These are phyloP conservation scores for Apogon hyalosoma DNA, from an alignment of 2,797 vertebrate genomes.

Conservation along the genomic window DNA sequence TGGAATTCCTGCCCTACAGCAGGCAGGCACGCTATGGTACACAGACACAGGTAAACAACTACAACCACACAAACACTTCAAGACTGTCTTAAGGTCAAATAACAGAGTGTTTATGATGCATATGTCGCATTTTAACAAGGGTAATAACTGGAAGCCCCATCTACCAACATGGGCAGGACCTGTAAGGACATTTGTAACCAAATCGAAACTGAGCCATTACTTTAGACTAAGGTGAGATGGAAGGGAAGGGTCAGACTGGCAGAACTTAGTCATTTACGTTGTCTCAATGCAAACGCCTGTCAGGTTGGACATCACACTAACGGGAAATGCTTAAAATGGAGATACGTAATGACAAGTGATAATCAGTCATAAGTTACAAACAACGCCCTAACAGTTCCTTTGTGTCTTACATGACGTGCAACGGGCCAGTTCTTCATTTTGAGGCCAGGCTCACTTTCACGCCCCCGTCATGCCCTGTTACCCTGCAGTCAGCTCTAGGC, in stretches of 20 bases:
- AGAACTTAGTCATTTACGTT: too few species aligned
- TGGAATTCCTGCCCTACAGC: constrained; percentile 74
- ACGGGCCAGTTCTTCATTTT: constrained; percentile 28
- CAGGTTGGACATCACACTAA: background rate
- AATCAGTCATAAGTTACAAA: constrained; percentile 6
- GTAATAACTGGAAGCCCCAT: background rate
- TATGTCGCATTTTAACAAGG: background rate
- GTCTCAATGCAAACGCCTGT: too few species aligned
- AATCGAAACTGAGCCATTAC: too few species aligned
- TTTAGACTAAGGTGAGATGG: too few species aligned
- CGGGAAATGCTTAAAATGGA: background rate
- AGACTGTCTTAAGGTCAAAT: background rate
- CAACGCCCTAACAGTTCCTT: background rate
- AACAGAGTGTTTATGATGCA: background rate
- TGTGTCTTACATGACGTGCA: constrained; percentile 19
- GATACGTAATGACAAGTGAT: too few species aligned
- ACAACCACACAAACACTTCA: constrained; percentile 9
- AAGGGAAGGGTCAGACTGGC: too few species aligned
- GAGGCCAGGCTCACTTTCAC: constrained; percentile 8
- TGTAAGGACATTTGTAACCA: background rate
- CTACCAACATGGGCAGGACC: background rate
- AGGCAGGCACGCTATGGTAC: constrained; percentile 70
- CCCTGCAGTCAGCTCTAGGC: constrained; percentile 28
- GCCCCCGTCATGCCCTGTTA: constrained; percentile 22
- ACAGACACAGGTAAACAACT: constrained; percentile 61